Percentiles rank a stretch among this genome's conserved stretches.
Evolutionary conservation across 1,140 invertebrate species (phyloP).

Genomic region (Leptopilina clavipes): DNA sequence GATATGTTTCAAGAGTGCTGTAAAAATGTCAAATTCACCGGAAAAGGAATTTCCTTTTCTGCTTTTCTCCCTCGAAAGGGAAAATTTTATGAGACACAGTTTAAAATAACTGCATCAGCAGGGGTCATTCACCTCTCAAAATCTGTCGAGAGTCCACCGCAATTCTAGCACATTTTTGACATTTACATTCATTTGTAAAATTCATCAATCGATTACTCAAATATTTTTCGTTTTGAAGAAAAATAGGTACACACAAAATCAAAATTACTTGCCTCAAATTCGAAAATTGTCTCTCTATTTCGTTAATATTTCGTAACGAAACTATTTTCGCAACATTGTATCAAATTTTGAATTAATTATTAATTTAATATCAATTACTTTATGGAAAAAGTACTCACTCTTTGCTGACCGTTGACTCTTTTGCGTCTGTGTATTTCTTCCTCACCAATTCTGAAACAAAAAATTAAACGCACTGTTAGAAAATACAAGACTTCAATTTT

Average conservation of each 20-base stretch:
- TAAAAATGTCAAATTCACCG: slow-evolving; percentile 25
- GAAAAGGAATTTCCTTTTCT: not conserved
- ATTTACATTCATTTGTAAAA: no score
- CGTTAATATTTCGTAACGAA: no score
- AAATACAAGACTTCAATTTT: no score
- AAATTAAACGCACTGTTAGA: no score
- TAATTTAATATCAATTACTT: no score
- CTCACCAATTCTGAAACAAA: not conserved
- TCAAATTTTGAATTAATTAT: no score
- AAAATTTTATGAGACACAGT: slow-evolving; percentile 2
- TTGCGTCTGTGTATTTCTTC: not conserved
- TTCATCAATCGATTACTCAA: no score
- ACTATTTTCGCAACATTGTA: no score
- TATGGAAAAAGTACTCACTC: not conserved
- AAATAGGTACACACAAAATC: no score
- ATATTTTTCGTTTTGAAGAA: not conserved
- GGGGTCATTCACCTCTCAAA: not conserved
- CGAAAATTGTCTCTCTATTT: no score
- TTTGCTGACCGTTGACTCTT: not conserved
- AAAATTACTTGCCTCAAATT: no score
- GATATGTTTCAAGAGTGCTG: slow-evolving; percentile 3
- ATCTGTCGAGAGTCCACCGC: not conserved
- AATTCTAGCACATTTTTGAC: not conserved
- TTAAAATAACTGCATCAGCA: slow-evolving; percentile 1
- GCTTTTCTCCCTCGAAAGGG: not conserved